phyloP scores from a whole-genome alignment of 92 coral and sea anemone species.

The Siderastrea siderea region DNA sequence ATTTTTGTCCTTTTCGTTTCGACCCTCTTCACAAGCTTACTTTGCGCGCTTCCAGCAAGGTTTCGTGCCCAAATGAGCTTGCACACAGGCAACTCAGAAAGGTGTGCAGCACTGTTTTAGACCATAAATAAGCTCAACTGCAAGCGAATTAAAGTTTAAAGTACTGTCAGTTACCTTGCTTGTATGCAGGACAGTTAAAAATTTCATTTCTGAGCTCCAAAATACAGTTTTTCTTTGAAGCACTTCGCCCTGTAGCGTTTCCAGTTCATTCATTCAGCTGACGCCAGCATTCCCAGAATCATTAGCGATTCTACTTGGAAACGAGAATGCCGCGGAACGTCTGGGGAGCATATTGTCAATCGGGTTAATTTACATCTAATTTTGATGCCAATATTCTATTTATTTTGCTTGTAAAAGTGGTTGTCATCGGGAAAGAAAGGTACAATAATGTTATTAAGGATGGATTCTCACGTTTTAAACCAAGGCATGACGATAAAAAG shows the following conservation, averaged over 20 bases:
- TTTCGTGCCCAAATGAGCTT: too few relatives aligned
- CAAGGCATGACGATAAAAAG: neutral
- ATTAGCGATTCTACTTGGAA: too few relatives aligned
- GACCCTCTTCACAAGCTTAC: too few relatives aligned
- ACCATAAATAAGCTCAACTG: neutral
- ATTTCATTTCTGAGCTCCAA: neutral
- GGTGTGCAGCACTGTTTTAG: too few relatives aligned
- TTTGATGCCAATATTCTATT: too few relatives aligned
- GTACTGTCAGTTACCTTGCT: neutral
- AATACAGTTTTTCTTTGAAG: neutral
- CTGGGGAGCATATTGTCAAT: neutral
- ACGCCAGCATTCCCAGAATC: constrained; percentile 18
- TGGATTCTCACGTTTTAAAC: too few relatives aligned
- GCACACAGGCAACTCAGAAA: too few relatives aligned
- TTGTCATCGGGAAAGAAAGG: neutral
- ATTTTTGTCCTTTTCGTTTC: too few relatives aligned
- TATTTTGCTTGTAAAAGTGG: neutral
- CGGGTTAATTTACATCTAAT: neutral
- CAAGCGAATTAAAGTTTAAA: neutral
- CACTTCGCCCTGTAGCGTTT: too few relatives aligned
- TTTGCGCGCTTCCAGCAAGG: too few relatives aligned
- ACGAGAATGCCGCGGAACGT: neutral
- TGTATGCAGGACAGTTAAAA: neutral
- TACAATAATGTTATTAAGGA: neutral
- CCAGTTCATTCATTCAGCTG: neutral